phyloP scores from a whole-genome alignment of 2,888 invertebrate species.

The Globia sparganii region DNA sequence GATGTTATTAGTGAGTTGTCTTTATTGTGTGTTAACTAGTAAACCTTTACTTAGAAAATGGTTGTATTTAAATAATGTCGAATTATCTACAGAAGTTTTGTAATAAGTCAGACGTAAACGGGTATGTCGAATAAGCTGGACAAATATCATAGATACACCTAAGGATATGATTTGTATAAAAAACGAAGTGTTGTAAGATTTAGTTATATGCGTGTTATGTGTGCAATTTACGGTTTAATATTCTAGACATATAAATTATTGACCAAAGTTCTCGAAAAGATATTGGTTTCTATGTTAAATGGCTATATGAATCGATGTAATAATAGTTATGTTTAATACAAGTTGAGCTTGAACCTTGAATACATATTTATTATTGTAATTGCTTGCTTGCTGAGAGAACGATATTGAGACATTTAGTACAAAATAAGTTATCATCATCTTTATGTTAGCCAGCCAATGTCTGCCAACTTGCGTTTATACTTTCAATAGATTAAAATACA shows the following conservation, averaged over 20 bases:
- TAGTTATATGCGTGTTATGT: conserved; percentile 53
- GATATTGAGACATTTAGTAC: conserved; percentile 51
- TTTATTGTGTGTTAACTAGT: conserved; percentile 44
- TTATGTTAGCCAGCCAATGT: conserved; percentile 1
- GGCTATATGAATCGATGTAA: conserved; percentile 20
- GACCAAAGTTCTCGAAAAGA: conserved; percentile 48
- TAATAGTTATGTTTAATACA: conserved; percentile 31
- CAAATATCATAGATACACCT: conserved; percentile 34
- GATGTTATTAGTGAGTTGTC: conserved; percentile 47
- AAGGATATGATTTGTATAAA: conserved; percentile 40
- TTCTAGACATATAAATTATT: conserved; percentile 35
- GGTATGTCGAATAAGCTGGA: conserved; percentile 56
- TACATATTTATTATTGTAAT: conserved; percentile 43
- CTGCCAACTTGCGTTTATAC: neutral
- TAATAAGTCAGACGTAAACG: conserved; percentile 52
- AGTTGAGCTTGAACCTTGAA: conserved; percentile 28
- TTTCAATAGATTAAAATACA: neutral
- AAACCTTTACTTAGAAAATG: conserved; percentile 54
- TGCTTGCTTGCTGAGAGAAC: conserved; percentile 29
- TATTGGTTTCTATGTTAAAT: conserved; percentile 31
- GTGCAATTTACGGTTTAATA: conserved; percentile 47
- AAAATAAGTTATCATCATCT: conserved; percentile 25
- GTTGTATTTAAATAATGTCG: conserved; percentile 54
- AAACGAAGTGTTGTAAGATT: conserved; percentile 45
- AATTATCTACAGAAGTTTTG: conserved; percentile 49